Conservation (phyloP, 37 sponge, comb jelly and placozoan genomes). For the Chondrosia reniformis region DNA sequence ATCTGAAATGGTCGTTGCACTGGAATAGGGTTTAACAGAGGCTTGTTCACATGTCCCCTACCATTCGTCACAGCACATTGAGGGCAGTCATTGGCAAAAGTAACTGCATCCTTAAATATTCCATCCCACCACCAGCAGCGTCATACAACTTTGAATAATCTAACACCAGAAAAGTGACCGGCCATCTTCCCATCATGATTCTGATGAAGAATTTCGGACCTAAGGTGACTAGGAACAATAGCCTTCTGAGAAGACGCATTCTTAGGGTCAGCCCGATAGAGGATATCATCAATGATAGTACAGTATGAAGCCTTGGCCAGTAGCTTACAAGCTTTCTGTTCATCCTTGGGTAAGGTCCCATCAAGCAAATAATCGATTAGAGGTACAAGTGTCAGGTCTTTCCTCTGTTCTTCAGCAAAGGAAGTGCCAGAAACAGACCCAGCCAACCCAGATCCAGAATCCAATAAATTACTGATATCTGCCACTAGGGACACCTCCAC, state of each 20-base stretch:
- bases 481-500: too few species aligned
- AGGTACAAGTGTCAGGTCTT: constrained; percentile 15
- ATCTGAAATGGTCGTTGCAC: constrained; percentile 59
- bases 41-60: constrained; percentile 8
- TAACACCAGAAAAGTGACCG: constrained; percentile 49
- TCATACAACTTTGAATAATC: constrained; percentile 19
- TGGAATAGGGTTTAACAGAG: constrained; percentile 51
- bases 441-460: too few species aligned
- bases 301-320: background rate
- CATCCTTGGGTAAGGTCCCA: constrained; percentile 36
- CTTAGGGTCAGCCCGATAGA: constrained; percentile 42
- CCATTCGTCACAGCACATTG: constrained; percentile 41
- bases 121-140: constrained; percentile 52
- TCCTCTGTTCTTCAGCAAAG: constrained; percentile 44
- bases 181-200: constrained; percentile 22
- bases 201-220: constrained; percentile 8
- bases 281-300: constrained; percentile 29
- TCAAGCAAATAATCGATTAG: constrained; percentile 22
- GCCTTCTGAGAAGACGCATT: constrained; percentile 9
- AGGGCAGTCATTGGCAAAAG: constrained; percentile 24
- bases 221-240: constrained; percentile 49
- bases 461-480: too few species aligned
- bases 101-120: constrained; percentile 26
- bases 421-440: too few species aligned
- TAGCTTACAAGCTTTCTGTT: background rate